phyloP scores from a whole-genome alignment of 1,140 invertebrate genomes.

The Heliconius hermathena region DNA sequence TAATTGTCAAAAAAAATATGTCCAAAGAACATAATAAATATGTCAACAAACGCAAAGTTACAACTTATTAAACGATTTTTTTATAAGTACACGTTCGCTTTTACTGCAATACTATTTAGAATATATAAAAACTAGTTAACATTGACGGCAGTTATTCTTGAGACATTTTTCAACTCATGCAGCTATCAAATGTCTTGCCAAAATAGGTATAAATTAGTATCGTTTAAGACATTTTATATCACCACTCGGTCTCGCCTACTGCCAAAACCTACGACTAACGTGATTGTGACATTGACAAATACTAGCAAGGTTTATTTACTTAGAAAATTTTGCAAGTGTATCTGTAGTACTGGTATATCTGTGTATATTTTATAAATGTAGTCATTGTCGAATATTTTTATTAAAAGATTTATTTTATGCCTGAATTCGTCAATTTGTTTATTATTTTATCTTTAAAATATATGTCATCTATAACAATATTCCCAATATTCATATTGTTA shows the following conservation, averaged over 20 bases:
- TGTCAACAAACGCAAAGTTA: not conserved
- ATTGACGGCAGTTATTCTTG: not conserved
- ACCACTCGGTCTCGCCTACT: slow-evolving; percentile 26
- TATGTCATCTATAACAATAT: too few relatives aligned
- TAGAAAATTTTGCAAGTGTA: not conserved
- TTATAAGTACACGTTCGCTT: not conserved
- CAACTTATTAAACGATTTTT: not conserved
- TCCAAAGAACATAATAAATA: not conserved
- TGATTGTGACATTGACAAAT: slow-evolving; percentile 31
- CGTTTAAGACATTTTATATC: not conserved
- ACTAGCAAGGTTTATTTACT: slow-evolving; percentile 27
- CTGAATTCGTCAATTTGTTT: not conserved
- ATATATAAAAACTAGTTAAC: not conserved
- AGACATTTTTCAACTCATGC: not conserved
- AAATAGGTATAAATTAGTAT: not conserved
- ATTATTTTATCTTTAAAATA: too few relatives aligned
- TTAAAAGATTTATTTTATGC: too few relatives aligned
- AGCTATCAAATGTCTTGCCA: not conserved
- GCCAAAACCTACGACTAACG: slow-evolving; percentile 1
- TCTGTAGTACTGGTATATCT: not conserved
- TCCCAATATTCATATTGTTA: too few relatives aligned
- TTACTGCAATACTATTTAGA: not conserved
- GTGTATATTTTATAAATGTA: not conserved
- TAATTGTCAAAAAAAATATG: not conserved
- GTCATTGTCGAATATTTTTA: not conserved